Percentiles rank a stretch among this genome's conserved stretches.
Evolutionary conservation across 2,113 vertebrate genomes (phyloP).

Genomic region (Addax nasomaculatus): DNA sequence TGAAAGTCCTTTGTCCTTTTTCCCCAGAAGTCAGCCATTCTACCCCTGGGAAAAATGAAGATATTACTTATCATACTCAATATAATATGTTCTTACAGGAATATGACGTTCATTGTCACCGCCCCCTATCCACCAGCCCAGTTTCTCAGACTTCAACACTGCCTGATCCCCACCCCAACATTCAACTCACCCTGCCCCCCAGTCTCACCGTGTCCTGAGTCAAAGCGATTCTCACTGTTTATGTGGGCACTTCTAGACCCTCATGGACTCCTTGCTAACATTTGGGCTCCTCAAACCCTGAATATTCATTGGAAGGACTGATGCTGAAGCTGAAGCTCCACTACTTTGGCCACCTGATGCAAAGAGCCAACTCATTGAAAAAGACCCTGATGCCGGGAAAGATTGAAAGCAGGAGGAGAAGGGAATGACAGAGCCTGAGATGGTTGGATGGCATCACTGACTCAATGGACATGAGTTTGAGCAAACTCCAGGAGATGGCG

Average conservation of each 20-base stretch:
- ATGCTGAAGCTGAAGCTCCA: background rate
- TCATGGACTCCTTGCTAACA: background rate
- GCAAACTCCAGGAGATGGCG: background rate
- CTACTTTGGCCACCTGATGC: background rate
- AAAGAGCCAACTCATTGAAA: background rate
- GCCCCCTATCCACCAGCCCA: background rate
- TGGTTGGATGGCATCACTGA: background rate
- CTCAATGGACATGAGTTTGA: background rate
- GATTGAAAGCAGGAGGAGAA: background rate
- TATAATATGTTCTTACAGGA: background rate
- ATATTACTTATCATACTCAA: background rate
- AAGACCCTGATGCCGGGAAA: background rate
- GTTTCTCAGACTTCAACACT: background rate
- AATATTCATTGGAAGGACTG: background rate
- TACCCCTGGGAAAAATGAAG: background rate
- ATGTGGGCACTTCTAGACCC: background rate
- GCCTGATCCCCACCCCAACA: background rate
- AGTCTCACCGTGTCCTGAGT: background rate
- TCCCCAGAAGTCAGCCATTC: background rate
- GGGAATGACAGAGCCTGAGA: background rate
- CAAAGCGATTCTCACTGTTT: background rate
- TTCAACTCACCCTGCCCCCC: accelerated
- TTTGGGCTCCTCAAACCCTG: background rate
- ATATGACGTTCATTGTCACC: background rate
- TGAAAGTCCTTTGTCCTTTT: background rate